phyloP scores from a whole-genome alignment of 2,113 vertebrate genomes.

The Capreolus pygargus region DNA sequence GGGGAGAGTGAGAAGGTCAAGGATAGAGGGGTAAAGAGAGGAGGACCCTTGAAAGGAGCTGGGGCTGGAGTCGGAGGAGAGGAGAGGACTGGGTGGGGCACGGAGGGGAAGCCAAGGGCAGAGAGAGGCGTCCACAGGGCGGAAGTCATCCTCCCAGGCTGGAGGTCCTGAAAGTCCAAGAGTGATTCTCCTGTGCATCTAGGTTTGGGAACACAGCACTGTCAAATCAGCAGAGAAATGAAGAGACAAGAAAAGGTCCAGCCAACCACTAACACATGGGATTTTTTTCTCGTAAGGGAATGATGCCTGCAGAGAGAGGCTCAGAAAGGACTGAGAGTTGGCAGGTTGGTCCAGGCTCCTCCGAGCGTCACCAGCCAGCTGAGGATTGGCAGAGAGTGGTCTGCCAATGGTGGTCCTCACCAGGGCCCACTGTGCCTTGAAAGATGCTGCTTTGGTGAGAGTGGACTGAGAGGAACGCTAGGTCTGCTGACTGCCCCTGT shows the following conservation, averaged over 20 bases:
- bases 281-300: background rate
- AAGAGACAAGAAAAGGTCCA: background rate
- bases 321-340: background rate
- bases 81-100: background rate
- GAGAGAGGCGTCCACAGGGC: background rate
- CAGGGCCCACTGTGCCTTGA: background rate
- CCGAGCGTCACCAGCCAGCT: background rate
- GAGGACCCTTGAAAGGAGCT: background rate
- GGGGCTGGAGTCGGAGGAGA: background rate
- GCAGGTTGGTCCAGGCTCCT: background rate
- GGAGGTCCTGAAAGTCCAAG: background rate
- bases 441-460: background rate
- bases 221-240: background rate
- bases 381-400: background rate
- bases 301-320: background rate
- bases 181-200: background rate
- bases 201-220: background rate
- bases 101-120: background rate
- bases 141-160: background rate
- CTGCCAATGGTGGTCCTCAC: background rate
- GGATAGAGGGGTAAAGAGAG: background rate
- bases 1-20: background rate
- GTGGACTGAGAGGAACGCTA: background rate
- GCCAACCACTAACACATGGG: fast-evolving
- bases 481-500: slow-evolving; percentile 10